Conservation (phyloP, 2,113 vertebrate genomes). For the Fukomys damarensis region DNA sequence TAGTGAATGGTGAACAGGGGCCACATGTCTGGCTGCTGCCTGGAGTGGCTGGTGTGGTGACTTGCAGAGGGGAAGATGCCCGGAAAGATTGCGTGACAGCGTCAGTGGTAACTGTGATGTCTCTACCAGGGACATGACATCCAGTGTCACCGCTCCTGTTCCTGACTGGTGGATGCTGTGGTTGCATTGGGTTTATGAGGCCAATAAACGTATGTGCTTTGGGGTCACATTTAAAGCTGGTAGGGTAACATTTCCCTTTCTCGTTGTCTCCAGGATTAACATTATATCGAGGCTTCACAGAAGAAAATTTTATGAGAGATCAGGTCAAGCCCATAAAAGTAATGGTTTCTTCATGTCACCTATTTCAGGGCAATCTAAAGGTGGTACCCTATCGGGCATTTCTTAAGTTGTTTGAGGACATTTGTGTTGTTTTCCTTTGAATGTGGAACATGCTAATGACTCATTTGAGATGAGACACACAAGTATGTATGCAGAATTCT, state of each 20-base stretch:
- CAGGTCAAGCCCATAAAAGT: constrained; percentile 57
- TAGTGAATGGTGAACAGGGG: neutral
- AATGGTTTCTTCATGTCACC: neutral
- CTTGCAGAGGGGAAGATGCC: neutral
- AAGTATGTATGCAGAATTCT: neutral
- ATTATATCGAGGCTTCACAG: constrained; percentile 29
- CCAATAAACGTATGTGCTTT: constrained; percentile 43
- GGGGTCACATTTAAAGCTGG: constrained; percentile 45
- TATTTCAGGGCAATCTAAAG: neutral
- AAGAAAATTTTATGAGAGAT: constrained; percentile 60
- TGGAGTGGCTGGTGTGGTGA: too few species aligned
- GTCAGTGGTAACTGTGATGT: neutral
- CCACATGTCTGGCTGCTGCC: rapidly evolving
- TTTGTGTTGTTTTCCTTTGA: neutral
- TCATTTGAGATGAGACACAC: neutral
- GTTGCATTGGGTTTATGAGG: constrained; percentile 32
- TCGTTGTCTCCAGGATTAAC: neutral
- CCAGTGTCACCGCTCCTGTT: neutral
- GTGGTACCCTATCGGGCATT: neutral
- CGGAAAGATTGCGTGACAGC: neutral
- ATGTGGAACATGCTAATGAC: neutral
- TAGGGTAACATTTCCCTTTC: constrained; percentile 11
- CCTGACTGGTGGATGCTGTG: neutral
- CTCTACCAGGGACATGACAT: neutral
- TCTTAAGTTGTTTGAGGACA: neutral